phyloP scores from a whole-genome alignment of 2,113 vertebrate species.

The Gopherus flavomarginatus region DNA sequence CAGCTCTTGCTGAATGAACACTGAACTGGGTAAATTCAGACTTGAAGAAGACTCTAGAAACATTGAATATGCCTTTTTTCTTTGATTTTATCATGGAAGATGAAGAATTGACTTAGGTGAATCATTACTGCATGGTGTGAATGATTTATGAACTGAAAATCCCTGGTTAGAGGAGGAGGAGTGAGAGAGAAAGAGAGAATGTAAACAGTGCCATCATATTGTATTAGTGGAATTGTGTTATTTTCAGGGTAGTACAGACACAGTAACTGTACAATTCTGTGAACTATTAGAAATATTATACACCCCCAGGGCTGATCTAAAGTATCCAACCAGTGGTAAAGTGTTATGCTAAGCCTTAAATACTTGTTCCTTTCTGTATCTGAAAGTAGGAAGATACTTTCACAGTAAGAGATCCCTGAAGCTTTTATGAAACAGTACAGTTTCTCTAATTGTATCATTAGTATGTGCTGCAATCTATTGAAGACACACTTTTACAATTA shows the following conservation, averaged over 20 bases:
- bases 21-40: background rate
- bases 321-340: background rate
- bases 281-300: slow-evolving; percentile 43
- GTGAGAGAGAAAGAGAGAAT: background rate
- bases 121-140: slow-evolving; percentile 47
- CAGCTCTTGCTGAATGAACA: background rate
- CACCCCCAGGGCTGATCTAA: slow-evolving; percentile 26
- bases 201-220: slow-evolving; percentile 36
- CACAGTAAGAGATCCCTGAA: background rate
- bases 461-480: background rate
- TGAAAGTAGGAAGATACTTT: background rate
- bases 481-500: background rate
- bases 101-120: slow-evolving; percentile 44
- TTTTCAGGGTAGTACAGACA: slow-evolving; percentile 45
- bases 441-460: background rate
- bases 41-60: slow-evolving; percentile 20
- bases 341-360: background rate
- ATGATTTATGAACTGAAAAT: slow-evolving; percentile 67
- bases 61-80: slow-evolving; percentile 51
- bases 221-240: slow-evolving; percentile 20
- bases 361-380: background rate
- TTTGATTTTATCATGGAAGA: slow-evolving; percentile 51
- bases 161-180: slow-evolving; percentile 28
- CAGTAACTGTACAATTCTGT: slow-evolving; percentile 34
- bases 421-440: background rate